Conservation (phyloP, 2,113 vertebrate species). For the Actenoides hombroni region DNA sequence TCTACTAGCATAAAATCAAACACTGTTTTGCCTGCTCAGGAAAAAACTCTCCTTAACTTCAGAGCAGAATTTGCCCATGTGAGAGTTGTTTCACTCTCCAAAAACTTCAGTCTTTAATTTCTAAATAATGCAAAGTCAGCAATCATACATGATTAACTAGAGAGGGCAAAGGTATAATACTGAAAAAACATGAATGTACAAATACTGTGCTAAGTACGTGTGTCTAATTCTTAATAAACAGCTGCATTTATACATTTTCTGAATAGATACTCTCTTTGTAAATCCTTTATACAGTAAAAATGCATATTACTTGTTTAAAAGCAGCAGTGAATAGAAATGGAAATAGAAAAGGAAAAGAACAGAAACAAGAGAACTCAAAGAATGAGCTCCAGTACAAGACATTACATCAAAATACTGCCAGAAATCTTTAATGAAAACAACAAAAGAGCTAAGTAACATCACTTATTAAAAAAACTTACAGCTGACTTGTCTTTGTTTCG, state of each 20-base stretch:
- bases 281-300: not conserved
- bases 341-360: not conserved
- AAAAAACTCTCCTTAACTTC: not conserved
- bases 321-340: not conserved
- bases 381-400: not conserved
- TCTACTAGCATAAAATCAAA: not conserved
- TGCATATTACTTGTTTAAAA: not conserved
- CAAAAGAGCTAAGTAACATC: not conserved
- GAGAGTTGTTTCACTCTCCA: not conserved
- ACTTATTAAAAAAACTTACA: slow-evolving; percentile 75
- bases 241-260: not conserved
- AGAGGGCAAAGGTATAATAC: not conserved
- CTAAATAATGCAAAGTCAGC: not conserved
- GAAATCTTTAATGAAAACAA: not conserved
- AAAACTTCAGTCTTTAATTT: not conserved
- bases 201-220: not conserved
- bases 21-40: not conserved
- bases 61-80: not conserved
- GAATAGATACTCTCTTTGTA: not conserved
- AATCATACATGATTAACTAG: not conserved
- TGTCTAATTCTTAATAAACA: not conserved
- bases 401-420: not conserved
- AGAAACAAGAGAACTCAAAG: not conserved
- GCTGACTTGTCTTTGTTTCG: slow-evolving; percentile 82
- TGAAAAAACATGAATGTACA: not conserved